These are phyloP conservation scores for Glyphotaelius pellucidus DNA, from an alignment of 2,888 invertebrate species.

Conservation along the genomic window DNA sequence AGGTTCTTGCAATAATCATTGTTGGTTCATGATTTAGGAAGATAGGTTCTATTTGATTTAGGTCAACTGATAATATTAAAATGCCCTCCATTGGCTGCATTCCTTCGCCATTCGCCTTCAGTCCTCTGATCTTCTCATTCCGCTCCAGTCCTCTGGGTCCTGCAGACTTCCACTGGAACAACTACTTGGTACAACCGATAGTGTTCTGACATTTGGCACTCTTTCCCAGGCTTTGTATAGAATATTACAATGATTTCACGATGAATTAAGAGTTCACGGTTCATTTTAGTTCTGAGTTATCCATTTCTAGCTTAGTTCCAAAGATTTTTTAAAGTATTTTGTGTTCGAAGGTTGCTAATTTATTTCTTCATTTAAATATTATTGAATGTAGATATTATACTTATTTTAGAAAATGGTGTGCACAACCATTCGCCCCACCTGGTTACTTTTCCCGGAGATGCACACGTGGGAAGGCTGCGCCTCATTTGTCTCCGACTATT, in stretches of 20 bases:
- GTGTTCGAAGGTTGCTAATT: background rate
- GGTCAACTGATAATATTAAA: background rate
- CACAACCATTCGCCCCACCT: slow-evolving; percentile 88
- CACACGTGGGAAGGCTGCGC: slow-evolving; percentile 85
- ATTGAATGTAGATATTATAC: background rate
- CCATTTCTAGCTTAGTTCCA: background rate
- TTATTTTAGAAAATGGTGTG: slow-evolving; percentile 90
- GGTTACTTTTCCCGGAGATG: slow-evolving; percentile 83
- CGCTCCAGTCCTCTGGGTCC: background rate
- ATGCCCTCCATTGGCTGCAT: background rate
- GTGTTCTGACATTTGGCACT: background rate
- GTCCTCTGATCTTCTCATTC: background rate
- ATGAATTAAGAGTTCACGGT: background rate
- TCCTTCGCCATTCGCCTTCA: background rate
- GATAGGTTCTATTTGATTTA: background rate
- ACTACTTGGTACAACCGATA: background rate
- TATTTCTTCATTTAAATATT: background rate
- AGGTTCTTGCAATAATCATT: background rate
- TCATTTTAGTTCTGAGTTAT: background rate
- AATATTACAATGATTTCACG: background rate
- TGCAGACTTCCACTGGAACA: background rate
- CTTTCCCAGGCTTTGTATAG: background rate
- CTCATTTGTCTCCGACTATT: slow-evolving; percentile 86
- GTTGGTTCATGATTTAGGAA: background rate
- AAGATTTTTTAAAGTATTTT: background rate